Evolutionary conservation across 2,113 vertebrate species (phyloP).

Genomic region (Montifringilla adamsi): DNA sequence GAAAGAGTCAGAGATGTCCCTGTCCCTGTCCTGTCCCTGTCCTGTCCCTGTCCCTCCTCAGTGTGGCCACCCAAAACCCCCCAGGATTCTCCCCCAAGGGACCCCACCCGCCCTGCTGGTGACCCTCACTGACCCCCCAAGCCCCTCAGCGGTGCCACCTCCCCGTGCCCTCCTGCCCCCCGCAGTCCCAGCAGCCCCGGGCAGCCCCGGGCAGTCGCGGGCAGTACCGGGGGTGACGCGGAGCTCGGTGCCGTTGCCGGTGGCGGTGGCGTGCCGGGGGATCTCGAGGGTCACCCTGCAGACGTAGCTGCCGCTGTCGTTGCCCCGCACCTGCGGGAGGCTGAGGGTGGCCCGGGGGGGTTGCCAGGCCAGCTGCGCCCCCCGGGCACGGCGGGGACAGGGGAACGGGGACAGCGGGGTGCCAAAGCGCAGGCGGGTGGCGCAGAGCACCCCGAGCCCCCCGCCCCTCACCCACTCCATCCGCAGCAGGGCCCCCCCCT

Average conservation of each 20-base stretch:
- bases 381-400: neutral
- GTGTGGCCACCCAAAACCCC: too few species aligned
- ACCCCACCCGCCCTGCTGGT: too few species aligned
- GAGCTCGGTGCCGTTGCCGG: neutral
- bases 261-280: fast-evolving
- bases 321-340: fast-evolving
- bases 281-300: neutral
- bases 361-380: neutral
- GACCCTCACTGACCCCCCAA: too few species aligned
- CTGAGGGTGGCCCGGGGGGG: neutral
- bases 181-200: too few species aligned
- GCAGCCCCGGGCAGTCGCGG: neutral
- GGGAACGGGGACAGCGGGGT: fast-evolving
- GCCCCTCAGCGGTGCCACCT: too few species aligned
- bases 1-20: neutral
- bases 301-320: neutral
- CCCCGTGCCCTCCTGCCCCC: too few species aligned
- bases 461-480: neutral
- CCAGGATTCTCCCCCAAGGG: too few species aligned
- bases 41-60: too few species aligned
- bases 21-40: too few species aligned
- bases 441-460: neutral
- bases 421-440: fast-evolving
- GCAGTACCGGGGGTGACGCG: neutral
- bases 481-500: neutral